Conservation (phyloP, 2,888 invertebrate genomes). For the Folsomia manolachei region DNA sequence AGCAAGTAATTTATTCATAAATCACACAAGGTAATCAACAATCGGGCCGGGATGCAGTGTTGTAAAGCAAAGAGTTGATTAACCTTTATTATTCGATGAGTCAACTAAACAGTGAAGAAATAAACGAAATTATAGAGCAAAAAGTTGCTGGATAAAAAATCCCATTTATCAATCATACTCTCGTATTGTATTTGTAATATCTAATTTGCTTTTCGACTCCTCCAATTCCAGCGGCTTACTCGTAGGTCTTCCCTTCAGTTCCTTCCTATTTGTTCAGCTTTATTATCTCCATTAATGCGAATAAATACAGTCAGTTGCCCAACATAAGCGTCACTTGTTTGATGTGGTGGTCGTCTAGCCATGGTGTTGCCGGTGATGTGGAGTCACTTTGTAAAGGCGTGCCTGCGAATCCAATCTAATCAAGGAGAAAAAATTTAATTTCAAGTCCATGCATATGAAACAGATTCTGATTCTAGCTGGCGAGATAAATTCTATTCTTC, state of each 20-base stretch:
- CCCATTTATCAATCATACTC: constrained; percentile 11
- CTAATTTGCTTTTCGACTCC: not conserved
- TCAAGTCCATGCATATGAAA: not conserved
- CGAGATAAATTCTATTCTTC: not conserved
- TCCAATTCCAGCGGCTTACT: too few relatives aligned
- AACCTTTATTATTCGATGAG: constrained; percentile 22
- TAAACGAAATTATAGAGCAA: constrained; percentile 1
- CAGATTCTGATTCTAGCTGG: not conserved
- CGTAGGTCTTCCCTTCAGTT: not conserved
- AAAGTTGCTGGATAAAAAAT: not conserved
- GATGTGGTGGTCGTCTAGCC: not conserved
- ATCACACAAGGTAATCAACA: constrained; percentile 18
- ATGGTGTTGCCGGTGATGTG: too few relatives aligned
- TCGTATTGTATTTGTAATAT: not conserved
- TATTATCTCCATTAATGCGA: not conserved
- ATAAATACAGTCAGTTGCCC: not conserved
- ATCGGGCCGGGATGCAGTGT: constrained; percentile 8
- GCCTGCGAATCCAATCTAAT: constrained; percentile 21
- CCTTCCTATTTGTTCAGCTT: constrained; percentile 8
- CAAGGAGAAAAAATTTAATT: constrained; percentile 12
- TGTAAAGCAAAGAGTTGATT: constrained; percentile 23
- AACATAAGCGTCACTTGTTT: not conserved
- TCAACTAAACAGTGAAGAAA: not conserved
- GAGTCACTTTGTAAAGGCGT: constrained; percentile 11
- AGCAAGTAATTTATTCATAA: constrained; percentile 13